Conservation (phyloP, 2,113 vertebrate species). For the Mobula hypostoma region DNA sequence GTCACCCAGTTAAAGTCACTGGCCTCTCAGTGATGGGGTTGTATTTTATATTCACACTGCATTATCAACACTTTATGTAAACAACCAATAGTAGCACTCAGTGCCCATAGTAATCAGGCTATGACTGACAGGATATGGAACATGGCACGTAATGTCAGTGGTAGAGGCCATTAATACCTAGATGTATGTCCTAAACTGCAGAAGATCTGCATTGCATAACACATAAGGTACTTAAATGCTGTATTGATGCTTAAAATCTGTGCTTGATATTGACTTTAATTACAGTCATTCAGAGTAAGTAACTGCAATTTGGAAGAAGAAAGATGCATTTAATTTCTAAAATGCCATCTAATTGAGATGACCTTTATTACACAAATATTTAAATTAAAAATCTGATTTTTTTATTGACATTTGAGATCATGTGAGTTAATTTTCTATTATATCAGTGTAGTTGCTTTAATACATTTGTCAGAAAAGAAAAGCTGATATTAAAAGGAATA, state of each 20-base stretch:
- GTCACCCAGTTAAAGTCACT: neutral
- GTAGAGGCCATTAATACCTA: neutral
- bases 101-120: neutral
- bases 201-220: conserved; percentile 34
- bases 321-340: conserved; percentile 54
- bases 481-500: neutral
- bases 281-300: conserved; percentile 55
- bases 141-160: neutral
- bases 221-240: conserved; percentile 22
- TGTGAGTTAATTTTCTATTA: conserved; percentile 27
- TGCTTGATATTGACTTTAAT: conserved; percentile 57
- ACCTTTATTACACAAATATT: conserved; percentile 57
- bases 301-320: conserved; percentile 53
- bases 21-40: neutral
- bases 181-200: neutral
- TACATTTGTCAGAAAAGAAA: neutral
- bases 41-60: neutral
- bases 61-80: conserved; percentile 2
- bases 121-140: neutral
- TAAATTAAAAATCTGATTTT: conserved; percentile 39
- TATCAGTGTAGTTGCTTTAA: conserved; percentile 8
- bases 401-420: conserved; percentile 20
- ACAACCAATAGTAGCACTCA: neutral
- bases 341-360: conserved; percentile 46
- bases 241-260: conserved; percentile 35